phyloP scores from a whole-genome alignment of 2,888 invertebrate species.

The Syrphus vitripennis region DNA sequence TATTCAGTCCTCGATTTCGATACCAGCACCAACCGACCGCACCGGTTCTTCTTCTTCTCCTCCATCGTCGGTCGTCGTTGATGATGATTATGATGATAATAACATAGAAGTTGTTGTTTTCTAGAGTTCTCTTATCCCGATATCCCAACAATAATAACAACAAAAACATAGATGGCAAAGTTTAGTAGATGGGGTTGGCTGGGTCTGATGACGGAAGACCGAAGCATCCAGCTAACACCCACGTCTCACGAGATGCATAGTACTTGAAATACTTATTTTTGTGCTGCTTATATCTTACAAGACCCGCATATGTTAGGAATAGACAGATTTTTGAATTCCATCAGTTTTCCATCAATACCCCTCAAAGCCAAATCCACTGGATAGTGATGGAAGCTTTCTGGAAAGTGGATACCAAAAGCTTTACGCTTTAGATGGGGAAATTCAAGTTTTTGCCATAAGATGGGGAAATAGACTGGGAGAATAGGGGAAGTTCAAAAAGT shows the following conservation, averaged over 20 bases:
- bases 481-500: not conserved
- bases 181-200: slow-evolving; percentile 10
- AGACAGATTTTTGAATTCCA: not conserved
- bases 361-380: not conserved
- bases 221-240: slow-evolving; percentile 63
- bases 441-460: not conserved
- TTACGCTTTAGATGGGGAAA: not conserved
- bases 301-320: slow-evolving; percentile 43
- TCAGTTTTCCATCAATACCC: not conserved
- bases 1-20: slow-evolving; percentile 28
- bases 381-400: not conserved
- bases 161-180: not conserved
- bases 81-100: slow-evolving; percentile 56
- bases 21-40: no score
- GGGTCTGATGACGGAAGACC: slow-evolving; percentile 56
- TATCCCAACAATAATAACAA: not conserved
- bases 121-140: slow-evolving; percentile 11
- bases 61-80: not conserved
- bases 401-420: not conserved
- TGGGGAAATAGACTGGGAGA: not conserved
- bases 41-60: not conserved
- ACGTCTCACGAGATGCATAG: slow-evolving; percentile 59
- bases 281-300: slow-evolving; percentile 10
- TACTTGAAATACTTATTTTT: slow-evolving; percentile 19
- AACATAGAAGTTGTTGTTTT: slow-evolving; percentile 41